Conservation (phyloP, 1,140 invertebrate species). For the Trichonephila inaurata region DNA sequence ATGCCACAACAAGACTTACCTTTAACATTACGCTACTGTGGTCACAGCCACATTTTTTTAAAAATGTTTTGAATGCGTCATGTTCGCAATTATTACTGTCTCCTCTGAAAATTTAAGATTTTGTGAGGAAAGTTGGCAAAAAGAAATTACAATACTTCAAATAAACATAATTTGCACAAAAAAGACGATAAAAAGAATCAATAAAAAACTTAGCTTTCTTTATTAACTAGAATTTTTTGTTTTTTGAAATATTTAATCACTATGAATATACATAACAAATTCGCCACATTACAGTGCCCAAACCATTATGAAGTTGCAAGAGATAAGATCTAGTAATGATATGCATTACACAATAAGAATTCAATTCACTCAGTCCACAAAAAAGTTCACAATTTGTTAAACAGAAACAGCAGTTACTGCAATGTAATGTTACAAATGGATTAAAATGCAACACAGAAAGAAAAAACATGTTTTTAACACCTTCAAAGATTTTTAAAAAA, state of each 20-base stretch:
- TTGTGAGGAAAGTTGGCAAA: too few relatives aligned
- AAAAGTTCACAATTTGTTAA: background rate
- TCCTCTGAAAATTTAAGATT: too few relatives aligned
- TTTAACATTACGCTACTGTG: too few relatives aligned
- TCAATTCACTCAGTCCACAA: background rate
- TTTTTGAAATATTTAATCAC: slow-evolving; percentile 49
- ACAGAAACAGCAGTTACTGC: background rate
- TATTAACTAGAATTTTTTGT: slow-evolving; percentile 63
- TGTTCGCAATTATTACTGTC: too few relatives aligned
- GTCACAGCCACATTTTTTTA: too few relatives aligned
- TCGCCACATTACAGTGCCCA: slow-evolving; percentile 75
- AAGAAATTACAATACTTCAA: too few relatives aligned
- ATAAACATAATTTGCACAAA: background rate
- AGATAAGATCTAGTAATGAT: slow-evolving; percentile 56
- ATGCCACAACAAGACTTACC: too few relatives aligned
- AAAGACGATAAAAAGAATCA: background rate
- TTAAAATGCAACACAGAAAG: slow-evolving; percentile 21
- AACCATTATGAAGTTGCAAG: slow-evolving; percentile 73
- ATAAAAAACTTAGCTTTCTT: slow-evolving; percentile 75
- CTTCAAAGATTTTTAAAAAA: slow-evolving; percentile 6
- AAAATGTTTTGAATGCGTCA: too few relatives aligned
- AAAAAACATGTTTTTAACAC: background rate
- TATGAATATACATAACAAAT: slow-evolving; percentile 69
- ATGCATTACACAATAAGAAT: slow-evolving; percentile 46
- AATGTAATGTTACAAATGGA: slow-evolving; percentile 18